phyloP scores from a whole-genome alignment of 2,888 invertebrate species.

The Scrobipalpa costella region DNA sequence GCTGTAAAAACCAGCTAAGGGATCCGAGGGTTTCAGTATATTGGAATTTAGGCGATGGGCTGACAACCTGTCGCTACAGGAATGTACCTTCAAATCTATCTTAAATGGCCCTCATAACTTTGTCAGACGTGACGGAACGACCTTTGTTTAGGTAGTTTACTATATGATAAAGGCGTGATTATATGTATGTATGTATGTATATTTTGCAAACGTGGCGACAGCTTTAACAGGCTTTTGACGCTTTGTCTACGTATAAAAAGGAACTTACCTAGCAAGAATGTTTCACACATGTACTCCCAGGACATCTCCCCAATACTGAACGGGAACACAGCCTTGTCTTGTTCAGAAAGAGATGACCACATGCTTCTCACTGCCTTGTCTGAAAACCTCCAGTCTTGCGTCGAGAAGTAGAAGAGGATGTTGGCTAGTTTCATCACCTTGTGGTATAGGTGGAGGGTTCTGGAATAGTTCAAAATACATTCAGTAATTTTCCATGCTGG shows the following conservation, averaged over 20 bases:
- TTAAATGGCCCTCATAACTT: no score
- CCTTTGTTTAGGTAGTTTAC: no score
- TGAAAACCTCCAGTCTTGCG: conserved; percentile 87
- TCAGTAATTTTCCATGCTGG: no score
- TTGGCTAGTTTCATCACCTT: conserved; percentile 88
- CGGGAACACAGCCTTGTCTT: conserved; percentile 84
- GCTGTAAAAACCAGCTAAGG: no score
- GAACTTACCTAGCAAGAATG: conserved; percentile 62
- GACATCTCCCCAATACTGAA: conserved; percentile 87
- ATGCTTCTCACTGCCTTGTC: conserved; percentile 82
- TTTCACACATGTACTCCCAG: conserved; percentile 83
- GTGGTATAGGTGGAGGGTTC: conserved; percentile 87
- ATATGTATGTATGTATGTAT: no score
- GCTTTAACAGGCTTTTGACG: not conserved
- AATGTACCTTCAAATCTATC: no score
- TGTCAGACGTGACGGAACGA: no score
- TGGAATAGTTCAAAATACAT: conserved; percentile 52
- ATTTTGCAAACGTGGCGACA: no score
- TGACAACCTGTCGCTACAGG: no score
- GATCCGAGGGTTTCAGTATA: no score
- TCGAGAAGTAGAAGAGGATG: conserved; percentile 89
- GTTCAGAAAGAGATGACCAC: conserved; percentile 77
- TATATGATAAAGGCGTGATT: no score
- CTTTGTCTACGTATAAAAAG: not conserved
- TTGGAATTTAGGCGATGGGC: no score